Evolutionary conservation across 92 coral and sea anemone species (phyloP).

Genomic region (Blastomussa wellsi): DNA sequence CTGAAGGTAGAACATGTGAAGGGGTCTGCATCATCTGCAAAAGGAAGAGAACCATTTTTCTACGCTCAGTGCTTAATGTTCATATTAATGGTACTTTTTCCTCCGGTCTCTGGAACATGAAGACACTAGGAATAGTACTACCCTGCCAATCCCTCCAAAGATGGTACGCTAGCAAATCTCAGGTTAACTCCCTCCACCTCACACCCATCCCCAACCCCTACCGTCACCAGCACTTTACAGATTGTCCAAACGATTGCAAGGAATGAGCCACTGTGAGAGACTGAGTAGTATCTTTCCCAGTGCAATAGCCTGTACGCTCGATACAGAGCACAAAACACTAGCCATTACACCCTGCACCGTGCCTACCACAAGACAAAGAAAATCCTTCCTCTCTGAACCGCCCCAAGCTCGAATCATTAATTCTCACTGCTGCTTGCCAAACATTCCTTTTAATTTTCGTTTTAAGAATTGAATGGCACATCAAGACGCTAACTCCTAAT

Average conservation of each 20-base stretch:
- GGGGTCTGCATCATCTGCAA: conserved; percentile 85
- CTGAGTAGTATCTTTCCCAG: neutral
- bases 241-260: too few species aligned
- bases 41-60: neutral
- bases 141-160: too few species aligned
- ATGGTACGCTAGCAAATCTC: too few species aligned
- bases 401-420: neutral
- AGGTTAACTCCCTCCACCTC: too few species aligned
- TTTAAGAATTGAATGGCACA: neutral
- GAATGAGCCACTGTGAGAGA: neutral
- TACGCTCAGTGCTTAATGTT: neutral
- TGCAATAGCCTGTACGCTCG: neutral
- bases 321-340: neutral
- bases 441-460: too few species aligned
- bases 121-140: too few species aligned
- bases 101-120: too few species aligned
- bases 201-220: too few species aligned
- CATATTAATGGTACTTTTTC: neutral
- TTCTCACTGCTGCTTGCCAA: neutral
- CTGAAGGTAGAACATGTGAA: conserved; percentile 94
- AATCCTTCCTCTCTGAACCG: neutral
- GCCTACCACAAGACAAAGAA: too few species aligned
- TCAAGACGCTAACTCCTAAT: neutral
- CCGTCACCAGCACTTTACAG: too few species aligned
- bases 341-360: too few species aligned